phyloP scores from a whole-genome alignment of 2,113 vertebrate genomes.

The Apodemus speciosus region DNA sequence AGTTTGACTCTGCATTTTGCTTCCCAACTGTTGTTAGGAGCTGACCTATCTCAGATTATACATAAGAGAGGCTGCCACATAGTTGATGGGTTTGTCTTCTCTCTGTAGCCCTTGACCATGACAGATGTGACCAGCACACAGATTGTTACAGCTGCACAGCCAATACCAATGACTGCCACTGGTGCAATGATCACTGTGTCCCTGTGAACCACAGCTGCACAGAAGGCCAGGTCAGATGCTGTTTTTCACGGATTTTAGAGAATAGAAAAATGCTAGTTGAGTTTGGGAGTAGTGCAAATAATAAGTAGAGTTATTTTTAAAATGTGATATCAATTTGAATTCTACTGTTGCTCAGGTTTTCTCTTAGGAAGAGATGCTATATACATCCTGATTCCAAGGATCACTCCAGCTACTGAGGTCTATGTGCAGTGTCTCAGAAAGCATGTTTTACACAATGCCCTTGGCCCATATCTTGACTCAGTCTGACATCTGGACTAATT shows the following conservation, averaged over 20 bases:
- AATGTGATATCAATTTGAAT: neutral
- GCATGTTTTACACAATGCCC: constrained; percentile 28
- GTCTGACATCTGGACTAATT: neutral
- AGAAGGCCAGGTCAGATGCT: constrained; percentile 86
- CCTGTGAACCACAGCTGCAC: constrained; percentile 94
- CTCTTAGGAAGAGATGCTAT: constrained; percentile 3
- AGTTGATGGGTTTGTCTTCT: constrained; percentile 67
- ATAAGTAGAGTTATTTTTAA: constrained; percentile 40
- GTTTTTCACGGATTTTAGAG: constrained; percentile 28
- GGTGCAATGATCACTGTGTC: constrained; percentile 93
- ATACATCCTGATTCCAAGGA: neutral
- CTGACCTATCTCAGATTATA: neutral
- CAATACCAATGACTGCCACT: constrained; percentile 96
- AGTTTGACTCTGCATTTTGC: constrained; percentile 16
- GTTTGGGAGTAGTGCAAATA: neutral
- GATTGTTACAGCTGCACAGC: constrained; percentile 98
- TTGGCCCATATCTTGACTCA: constrained; percentile 23
- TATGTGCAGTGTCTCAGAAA: neutral
- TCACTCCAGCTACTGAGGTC: neutral
- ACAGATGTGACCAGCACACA: constrained; percentile 95
- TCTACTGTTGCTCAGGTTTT: constrained; percentile 35
- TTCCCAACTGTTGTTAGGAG: neutral
- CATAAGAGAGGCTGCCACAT: neutral
- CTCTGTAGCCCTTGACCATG: constrained; percentile 89
- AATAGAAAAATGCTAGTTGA: neutral